phyloP scores from a whole-genome alignment of 37 sponge, comb jelly and placozoan genomes.

The Spongia lamella region DNA sequence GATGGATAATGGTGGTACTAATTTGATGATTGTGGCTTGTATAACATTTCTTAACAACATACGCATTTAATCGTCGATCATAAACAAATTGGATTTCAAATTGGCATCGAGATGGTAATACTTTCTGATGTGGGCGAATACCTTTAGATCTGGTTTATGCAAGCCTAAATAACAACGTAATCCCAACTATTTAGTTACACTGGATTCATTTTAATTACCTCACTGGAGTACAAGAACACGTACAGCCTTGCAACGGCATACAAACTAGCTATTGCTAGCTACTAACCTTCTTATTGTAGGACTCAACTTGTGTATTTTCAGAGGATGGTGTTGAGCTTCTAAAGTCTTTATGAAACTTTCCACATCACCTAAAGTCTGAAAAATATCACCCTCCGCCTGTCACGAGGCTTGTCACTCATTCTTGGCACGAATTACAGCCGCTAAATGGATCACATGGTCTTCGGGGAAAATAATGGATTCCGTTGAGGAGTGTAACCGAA shows the following conservation, averaged over 20 bases:
- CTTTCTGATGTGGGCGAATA: slow-evolving; percentile 7
- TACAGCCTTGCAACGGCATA: neutral
- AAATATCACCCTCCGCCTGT: neutral
- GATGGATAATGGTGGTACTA: slow-evolving; percentile 15
- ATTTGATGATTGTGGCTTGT: slow-evolving; percentile 1
- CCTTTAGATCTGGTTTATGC: slow-evolving; percentile 7
- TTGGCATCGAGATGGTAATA: slow-evolving; percentile 4
- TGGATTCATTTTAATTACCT: no score
- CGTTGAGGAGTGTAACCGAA: no score
- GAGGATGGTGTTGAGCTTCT: slow-evolving; percentile 4
- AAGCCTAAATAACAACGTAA: neutral
- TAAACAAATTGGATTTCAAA: slow-evolving; percentile 8
- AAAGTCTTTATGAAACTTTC: neutral
- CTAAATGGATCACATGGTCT: no score
- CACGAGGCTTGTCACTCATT: no score
- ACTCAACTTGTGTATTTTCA: slow-evolving; percentile 18
- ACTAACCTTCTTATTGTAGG: slow-evolving; percentile 11
- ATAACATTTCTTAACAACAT: neutral
- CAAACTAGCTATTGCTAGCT: neutral
- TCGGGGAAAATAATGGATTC: no score
- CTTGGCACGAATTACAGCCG: no score
- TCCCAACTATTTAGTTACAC: no score
- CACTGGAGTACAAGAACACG: no score
- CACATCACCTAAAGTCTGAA: neutral
- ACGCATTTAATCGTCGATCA: slow-evolving; percentile 4